A percentile compares a stretch with the other conserved stretches of the same genome.
phyloP scores from a whole-genome alignment of 2,888 invertebrate genomes.

The Leucoma salicis region DNA sequence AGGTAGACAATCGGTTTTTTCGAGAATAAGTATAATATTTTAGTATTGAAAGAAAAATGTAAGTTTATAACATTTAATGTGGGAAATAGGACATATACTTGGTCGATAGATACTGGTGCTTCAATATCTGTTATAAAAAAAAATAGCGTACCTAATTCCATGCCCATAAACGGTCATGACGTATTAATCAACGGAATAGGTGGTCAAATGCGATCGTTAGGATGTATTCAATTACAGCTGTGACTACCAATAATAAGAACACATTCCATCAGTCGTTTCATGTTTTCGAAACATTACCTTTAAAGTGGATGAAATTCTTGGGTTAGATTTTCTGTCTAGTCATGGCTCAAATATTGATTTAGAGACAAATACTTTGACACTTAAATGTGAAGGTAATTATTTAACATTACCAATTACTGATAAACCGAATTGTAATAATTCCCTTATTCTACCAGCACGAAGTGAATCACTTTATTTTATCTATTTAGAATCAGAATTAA shows the following conservation, averaged over 20 bases:
- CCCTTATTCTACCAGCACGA: background rate
- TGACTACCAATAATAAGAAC: background rate
- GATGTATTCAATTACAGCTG: background rate
- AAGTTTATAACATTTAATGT: background rate
- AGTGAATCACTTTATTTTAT: background rate
- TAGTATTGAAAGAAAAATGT: background rate
- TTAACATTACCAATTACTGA: background rate
- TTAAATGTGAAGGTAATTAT: background rate
- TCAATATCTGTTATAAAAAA: background rate
- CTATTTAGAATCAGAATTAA: background rate
- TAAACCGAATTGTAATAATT: background rate
- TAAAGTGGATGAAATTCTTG: background rate
- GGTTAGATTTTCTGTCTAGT: background rate
- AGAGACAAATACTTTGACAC: background rate
- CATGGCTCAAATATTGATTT: background rate
- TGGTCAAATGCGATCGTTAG: background rate
- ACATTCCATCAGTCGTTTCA: background rate
- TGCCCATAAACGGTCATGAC: background rate
- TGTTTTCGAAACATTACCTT: slow-evolving; percentile 1
- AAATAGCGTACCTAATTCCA: background rate
- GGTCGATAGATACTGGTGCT: slow-evolving; percentile 2
- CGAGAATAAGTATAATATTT: background rate
- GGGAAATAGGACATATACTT: background rate
- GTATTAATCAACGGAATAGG: background rate
- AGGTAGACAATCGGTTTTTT: background rate